A percentile compares a stretch with the other conserved stretches of the same genome.
phyloP scores from a whole-genome alignment of 2,888 invertebrate genomes.

The Meteorus colon region DNA sequence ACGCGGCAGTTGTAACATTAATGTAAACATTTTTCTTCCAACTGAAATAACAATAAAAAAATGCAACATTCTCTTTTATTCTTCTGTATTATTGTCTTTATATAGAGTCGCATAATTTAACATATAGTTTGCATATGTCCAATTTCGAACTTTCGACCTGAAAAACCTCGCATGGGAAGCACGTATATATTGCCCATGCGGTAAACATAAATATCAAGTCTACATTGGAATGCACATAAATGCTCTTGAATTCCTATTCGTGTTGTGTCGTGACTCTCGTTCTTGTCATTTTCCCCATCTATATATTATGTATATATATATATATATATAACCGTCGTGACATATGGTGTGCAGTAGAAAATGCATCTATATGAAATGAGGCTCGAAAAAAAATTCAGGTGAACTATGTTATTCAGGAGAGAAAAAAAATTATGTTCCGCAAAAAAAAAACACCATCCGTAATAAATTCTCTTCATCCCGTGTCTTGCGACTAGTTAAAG shows the following conservation, averaged over 20 bases:
- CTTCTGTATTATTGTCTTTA: neutral
- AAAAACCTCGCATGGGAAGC: conserved; percentile 49
- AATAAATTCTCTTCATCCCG: no score
- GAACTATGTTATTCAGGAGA: neutral
- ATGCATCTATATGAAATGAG: conserved; percentile 10
- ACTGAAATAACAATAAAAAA: no score
- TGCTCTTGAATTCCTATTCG: conserved; percentile 50
- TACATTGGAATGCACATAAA: conserved; percentile 21
- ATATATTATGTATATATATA: neutral
- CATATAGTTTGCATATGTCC: conserved; percentile 33
- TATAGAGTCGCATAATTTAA: conserved; percentile 12
- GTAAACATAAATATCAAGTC: conserved; percentile 37
- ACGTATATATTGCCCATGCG: conserved; percentile 44
- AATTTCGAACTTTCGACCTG: conserved; percentile 59
- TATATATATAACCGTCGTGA: neutral
- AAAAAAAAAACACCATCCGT: neutral
- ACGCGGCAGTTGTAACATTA: no score
- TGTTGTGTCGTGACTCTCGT: conserved; percentile 16
- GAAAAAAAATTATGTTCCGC: neutral
- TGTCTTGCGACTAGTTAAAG: no score
- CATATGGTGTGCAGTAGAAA: neutral
- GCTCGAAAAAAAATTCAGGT: neutral
- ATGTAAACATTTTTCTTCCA: no score
- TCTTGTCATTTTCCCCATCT: conserved; percentile 18
- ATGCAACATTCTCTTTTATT: neutral